Evolutionary conservation across 1,140 invertebrate genomes (phyloP).

Genomic region (Orius insidiosus): DNA sequence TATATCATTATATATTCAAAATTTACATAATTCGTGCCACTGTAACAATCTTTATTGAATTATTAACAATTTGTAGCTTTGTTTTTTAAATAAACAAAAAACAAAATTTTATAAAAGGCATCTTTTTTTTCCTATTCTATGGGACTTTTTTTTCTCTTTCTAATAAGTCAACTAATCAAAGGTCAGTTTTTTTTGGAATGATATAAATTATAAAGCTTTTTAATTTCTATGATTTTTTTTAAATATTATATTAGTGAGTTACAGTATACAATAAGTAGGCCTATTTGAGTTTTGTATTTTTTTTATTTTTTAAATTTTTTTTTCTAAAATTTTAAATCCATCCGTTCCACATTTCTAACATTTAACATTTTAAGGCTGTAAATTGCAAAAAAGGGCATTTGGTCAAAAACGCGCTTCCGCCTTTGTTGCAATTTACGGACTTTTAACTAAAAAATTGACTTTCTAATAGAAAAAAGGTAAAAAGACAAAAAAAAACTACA

Average conservation of each 20-base stretch:
- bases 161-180: slow-evolving; percentile 7
- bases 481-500: neutral
- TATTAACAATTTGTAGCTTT: too few relatives aligned
- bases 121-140: too few relatives aligned
- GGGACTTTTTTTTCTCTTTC: neutral
- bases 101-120: too few relatives aligned
- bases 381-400: neutral
- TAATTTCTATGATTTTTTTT: slow-evolving; percentile 9
- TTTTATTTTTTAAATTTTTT: neutral
- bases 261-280: slow-evolving; percentile 16
- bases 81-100: too few relatives aligned
- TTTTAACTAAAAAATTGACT: neutral
- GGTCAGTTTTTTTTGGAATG: slow-evolving; percentile 10
- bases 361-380: neutral
- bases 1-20: too few relatives aligned
- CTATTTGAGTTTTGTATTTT: slow-evolving; percentile 10
- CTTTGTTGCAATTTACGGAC: too few relatives aligned
- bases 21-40: too few relatives aligned
- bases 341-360: slow-evolving; percentile 3
- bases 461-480: neutral
- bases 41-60: too few relatives aligned
- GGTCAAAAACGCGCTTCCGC: neutral
- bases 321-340: slow-evolving; percentile 2
- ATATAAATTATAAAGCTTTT: slow-evolving; percentile 12
- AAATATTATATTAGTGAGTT: slow-evolving; percentile 6